These are phyloP conservation scores for Ambastaia sidthimunki DNA, from an alignment of 2,797 vertebrate species.

Conservation along the genomic window DNA sequence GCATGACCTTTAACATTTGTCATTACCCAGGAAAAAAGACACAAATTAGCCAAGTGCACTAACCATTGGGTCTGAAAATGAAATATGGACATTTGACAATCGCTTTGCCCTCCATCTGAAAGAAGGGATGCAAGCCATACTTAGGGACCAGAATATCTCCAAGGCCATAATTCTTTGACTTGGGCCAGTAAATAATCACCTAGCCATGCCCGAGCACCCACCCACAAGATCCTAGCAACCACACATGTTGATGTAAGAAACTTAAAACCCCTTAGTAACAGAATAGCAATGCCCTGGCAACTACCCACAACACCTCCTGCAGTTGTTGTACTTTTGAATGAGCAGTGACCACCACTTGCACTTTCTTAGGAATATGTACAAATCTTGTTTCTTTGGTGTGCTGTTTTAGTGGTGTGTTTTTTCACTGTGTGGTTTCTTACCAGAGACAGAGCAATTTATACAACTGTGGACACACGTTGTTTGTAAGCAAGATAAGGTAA, in stretches of 20 bases:
- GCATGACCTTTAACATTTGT: constrained; percentile 70
- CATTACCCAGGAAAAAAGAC: constrained; percentile 73
- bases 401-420: no score
- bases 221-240: background rate
- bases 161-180: background rate
- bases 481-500: constrained; percentile 40
- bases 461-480: constrained; percentile 7
- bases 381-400: no score
- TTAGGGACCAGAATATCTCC: background rate
- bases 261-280: background rate
- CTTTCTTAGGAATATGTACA: no score
- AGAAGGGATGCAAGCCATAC: constrained; percentile 23
- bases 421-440: background rate
- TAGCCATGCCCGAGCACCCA: background rate
- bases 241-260: background rate
- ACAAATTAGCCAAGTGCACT: constrained; percentile 66
- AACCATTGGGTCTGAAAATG: constrained; percentile 73
- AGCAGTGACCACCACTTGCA: no score
- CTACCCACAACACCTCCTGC: background rate
- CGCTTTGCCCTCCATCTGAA: constrained; percentile 65
- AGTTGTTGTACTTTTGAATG: no score
- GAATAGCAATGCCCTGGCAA: background rate
- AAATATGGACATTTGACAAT: constrained; percentile 68
- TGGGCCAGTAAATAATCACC: constrained; percentile 72
- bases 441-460: constrained; percentile 10